Evolutionary conservation across 2,888 invertebrate species (phyloP).

Genomic region (Peribatodes rhomboidaria): DNA sequence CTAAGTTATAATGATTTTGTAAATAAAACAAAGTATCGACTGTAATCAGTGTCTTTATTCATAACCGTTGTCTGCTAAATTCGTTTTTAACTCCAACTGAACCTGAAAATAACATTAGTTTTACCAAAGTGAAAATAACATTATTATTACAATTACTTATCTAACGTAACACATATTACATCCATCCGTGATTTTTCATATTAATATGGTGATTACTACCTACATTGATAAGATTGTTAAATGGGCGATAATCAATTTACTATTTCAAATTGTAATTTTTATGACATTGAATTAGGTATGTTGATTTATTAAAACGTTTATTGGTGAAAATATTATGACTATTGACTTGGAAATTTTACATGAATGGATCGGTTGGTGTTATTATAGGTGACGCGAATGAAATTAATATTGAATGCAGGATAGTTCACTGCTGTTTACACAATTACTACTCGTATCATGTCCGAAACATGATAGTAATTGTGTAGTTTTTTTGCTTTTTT

Average conservation of each 20-base stretch:
- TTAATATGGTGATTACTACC: no score
- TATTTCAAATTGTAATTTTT: not conserved
- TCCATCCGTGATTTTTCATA: not conserved
- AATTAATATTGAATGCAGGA: no score
- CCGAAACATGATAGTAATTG: no score
- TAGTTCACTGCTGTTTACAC: no score
- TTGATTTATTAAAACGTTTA: not conserved
- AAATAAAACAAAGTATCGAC: conserved; percentile 5
- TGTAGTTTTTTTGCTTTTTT: no score
- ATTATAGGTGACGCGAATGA: no score
- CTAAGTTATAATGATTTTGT: not conserved
- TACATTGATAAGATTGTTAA: conserved; percentile 1
- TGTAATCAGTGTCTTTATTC: conserved; percentile 15
- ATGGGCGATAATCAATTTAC: not conserved
- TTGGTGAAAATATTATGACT: no score
- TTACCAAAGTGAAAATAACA: no score
- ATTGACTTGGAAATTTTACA: no score
- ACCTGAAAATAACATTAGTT: conserved; percentile 54
- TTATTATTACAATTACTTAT: no score
- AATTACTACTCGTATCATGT: no score
- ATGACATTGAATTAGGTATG: not conserved
- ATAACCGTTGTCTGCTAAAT: conserved; percentile 19
- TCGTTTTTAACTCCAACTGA: conserved; percentile 51
- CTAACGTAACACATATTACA: not conserved
- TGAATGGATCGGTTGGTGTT: no score